Percentiles rank a stretch among this genome's conserved stretches.
Evolutionary conservation across 2,797 vertebrate species (phyloP).

Genomic region (Epinephelus awoara): DNA sequence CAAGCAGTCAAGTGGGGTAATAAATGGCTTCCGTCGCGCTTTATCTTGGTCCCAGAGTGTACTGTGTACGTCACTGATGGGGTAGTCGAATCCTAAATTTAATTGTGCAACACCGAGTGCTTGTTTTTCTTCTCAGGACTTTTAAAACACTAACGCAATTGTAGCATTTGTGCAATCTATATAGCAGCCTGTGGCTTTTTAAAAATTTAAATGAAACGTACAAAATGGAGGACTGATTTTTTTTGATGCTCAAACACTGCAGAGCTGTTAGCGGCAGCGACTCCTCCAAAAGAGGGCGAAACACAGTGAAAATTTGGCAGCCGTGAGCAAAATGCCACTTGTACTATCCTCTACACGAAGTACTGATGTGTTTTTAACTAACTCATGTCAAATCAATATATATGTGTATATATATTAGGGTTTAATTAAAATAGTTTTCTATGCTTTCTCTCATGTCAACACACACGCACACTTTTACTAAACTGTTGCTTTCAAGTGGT

Average conservation of each 20-base stretch:
- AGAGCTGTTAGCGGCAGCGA: constrained; percentile 3
- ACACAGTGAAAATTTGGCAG: constrained; percentile 36
- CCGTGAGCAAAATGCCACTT: constrained; percentile 31
- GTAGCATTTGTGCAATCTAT: constrained; percentile 34
- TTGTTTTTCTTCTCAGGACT: constrained; percentile 17
- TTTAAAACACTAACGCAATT: constrained; percentile 2
- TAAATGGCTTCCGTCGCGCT: not conserved
- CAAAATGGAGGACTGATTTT: constrained; percentile 13
- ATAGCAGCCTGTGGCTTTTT: constrained; percentile 40
- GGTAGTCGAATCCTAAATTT: constrained; percentile 14
- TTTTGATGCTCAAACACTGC: constrained; percentile 43
- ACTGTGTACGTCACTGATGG: constrained; percentile 53
- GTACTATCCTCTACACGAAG: constrained; percentile 44
- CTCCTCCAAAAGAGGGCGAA: constrained; percentile 4
- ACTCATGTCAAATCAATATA: constrained; percentile 56
- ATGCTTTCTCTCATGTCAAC: constrained; percentile 51
- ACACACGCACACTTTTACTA: constrained; percentile 26
- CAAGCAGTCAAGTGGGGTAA: constrained; percentile 18
- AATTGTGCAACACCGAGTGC: constrained; percentile 39
- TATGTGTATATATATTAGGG: constrained; percentile 65
- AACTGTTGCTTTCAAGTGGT: constrained; percentile 68
- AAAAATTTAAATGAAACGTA: constrained; percentile 24
- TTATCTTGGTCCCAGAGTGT: constrained; percentile 18
- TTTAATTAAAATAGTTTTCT: constrained; percentile 73
- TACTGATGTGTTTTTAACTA: constrained; percentile 56